Evolutionary conservation across 2,113 vertebrate genomes (phyloP).

Genomic region (Apteryx owenii): DNA sequence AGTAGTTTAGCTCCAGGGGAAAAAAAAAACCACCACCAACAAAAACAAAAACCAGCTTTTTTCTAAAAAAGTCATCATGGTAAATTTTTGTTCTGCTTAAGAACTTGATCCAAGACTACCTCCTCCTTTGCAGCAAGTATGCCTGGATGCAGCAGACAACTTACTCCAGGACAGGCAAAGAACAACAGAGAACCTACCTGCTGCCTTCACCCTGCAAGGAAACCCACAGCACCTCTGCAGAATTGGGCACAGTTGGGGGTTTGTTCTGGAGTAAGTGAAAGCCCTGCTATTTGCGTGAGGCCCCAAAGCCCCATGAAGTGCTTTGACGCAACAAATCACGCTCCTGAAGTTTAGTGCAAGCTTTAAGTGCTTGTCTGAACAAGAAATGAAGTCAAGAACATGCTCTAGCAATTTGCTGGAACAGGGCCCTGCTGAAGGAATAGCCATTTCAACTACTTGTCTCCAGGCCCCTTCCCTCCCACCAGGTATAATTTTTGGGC

Average conservation of each 20-base stretch:
- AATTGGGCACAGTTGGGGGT: not conserved
- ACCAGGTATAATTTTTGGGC: not conserved
- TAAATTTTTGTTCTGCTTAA: not conserved
- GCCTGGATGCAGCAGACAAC: not conserved
- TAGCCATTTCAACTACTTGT: not conserved
- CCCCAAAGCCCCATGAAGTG: not conserved
- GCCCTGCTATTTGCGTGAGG: rapidly evolving
- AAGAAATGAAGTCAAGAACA: not conserved
- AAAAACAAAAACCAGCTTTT: not conserved
- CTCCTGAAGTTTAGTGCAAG: not conserved
- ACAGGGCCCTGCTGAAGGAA: not conserved
- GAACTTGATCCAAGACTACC: conserved; percentile 1
- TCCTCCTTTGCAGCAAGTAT: not conserved
- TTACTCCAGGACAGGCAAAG: conserved; percentile 30
- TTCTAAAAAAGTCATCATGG: not conserved
- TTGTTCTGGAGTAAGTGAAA: not conserved
- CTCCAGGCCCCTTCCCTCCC: not conserved
- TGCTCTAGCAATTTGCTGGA: not conserved
- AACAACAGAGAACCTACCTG: not conserved
- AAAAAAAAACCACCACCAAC: not conserved
- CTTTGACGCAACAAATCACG: rapidly evolving
- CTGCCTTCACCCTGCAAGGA: conserved; percentile 5
- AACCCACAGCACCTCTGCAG: not conserved
- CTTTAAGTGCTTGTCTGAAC: conserved; percentile 2
- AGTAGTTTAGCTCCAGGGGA: not conserved